Evolutionary conservation across 2,888 invertebrate genomes (phyloP).

Genomic region (Drosophila heteroneura): DNA sequence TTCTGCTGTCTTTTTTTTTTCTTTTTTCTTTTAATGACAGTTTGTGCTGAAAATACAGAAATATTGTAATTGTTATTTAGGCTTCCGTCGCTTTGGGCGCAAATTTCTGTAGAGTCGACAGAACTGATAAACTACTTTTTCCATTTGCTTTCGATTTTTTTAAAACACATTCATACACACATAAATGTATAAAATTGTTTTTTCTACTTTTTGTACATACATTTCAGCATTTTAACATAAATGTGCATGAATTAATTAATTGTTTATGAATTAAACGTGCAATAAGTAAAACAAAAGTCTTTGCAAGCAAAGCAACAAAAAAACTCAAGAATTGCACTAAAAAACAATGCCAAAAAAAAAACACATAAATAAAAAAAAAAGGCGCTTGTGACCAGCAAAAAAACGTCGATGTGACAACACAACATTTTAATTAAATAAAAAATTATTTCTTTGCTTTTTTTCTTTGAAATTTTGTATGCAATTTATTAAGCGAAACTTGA

Average conservation of each 20-base stretch:
- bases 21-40: constrained; percentile 5
- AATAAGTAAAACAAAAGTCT: constrained; percentile 55
- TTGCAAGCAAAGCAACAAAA: constrained; percentile 62
- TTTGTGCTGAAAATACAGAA: constrained; percentile 79
- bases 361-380: constrained; percentile 62
- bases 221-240: constrained; percentile 78
- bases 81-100: constrained; percentile 49
- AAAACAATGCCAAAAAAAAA: constrained; percentile 68
- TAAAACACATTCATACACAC: constrained; percentile 1
- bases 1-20: constrained; percentile 6
- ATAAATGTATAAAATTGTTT: constrained; percentile 4
- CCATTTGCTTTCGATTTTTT: constrained; percentile 43
- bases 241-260: constrained; percentile 79
- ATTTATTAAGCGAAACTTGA: constrained; percentile 14
- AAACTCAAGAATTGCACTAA: constrained; percentile 64
- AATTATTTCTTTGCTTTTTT: constrained; percentile 21
- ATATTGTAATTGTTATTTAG: constrained; percentile 71
- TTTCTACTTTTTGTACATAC: constrained; percentile 59
- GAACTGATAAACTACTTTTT: constrained; percentile 75
- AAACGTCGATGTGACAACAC: constrained; percentile 61
- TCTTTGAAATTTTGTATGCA: constrained; percentile 5
- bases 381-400: constrained; percentile 61
- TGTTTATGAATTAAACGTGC: constrained; percentile 82
- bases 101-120: constrained; percentile 69
- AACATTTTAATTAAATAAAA: constrained; percentile 48